These are phyloP conservation scores for Galago senegalensis DNA, from an alignment of 2,797 vertebrate species.

Conservation along the genomic window DNA sequence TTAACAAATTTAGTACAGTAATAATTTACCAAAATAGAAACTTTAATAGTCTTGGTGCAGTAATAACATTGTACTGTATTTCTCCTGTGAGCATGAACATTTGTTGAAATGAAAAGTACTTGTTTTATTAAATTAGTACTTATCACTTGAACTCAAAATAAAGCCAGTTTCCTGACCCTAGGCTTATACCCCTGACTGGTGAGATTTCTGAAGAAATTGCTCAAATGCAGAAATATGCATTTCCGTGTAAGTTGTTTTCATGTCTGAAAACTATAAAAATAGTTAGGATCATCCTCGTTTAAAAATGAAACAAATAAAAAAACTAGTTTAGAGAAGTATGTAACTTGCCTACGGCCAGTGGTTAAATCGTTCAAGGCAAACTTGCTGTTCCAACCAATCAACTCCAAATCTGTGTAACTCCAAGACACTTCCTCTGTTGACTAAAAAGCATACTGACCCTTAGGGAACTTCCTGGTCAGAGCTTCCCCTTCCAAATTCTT, in stretches of 20 bases:
- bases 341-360: background rate
- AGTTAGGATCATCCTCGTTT: background rate
- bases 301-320: background rate
- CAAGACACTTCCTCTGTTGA: background rate
- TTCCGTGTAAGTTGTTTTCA: background rate
- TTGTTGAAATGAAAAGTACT: background rate
- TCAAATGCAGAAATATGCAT: background rate
- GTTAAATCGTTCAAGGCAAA: background rate
- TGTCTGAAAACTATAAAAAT: background rate
- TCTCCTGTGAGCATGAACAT: background rate
- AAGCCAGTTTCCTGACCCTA: background rate
- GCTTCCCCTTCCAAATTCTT: background rate
- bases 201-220: background rate
- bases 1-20: background rate
- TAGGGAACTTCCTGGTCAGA: background rate
- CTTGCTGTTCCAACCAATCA: background rate
- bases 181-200: background rate
- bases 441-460: background rate
- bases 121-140: conserved; percentile 16
- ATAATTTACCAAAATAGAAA: background rate
- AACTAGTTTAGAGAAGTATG: background rate
- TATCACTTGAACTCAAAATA: conserved; percentile 1
- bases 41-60: background rate
- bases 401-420: background rate
- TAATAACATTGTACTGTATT: background rate